Evolutionary conservation across 2,888 invertebrate species (phyloP).

Genomic region (Trachelus iudaicus): DNA sequence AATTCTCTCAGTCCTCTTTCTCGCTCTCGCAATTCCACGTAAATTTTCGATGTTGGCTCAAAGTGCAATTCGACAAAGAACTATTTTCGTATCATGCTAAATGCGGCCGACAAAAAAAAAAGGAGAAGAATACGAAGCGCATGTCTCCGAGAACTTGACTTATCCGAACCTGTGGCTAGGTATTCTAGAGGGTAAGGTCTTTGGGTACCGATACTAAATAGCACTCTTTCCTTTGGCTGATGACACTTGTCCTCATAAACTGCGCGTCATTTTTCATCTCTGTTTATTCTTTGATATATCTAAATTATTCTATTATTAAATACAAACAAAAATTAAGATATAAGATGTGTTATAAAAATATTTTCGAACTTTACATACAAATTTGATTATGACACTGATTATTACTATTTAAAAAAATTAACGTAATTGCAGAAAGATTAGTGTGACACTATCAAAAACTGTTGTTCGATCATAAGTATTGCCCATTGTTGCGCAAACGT

Average conservation of each 20-base stretch:
- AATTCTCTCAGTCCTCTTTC: neutral
- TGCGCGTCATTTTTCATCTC: no score
- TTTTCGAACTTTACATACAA: no score
- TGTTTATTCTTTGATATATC: no score
- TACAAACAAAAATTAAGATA: no score
- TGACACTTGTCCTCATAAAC: no score
- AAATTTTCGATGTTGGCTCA: neutral
- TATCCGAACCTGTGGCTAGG: neutral
- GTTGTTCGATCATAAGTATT: neutral
- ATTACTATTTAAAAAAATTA: neutral
- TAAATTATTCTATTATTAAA: no score
- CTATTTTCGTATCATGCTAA: neutral
- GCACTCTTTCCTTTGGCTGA: neutral
- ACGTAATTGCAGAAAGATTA: neutral
- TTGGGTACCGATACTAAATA: neutral
- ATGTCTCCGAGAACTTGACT: neutral
- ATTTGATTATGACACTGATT: no score
- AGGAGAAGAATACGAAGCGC: neutral
- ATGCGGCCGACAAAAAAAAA: neutral
- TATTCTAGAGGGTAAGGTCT: neutral
- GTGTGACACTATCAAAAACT: neutral
- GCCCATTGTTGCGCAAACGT: neutral
- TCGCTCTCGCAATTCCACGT: neutral
- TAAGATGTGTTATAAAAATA: no score
- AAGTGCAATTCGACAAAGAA: neutral